These are phyloP conservation scores for Protobothrops flavoviridis DNA, from an alignment of 2,113 vertebrate species.

Conservation along the genomic window DNA sequence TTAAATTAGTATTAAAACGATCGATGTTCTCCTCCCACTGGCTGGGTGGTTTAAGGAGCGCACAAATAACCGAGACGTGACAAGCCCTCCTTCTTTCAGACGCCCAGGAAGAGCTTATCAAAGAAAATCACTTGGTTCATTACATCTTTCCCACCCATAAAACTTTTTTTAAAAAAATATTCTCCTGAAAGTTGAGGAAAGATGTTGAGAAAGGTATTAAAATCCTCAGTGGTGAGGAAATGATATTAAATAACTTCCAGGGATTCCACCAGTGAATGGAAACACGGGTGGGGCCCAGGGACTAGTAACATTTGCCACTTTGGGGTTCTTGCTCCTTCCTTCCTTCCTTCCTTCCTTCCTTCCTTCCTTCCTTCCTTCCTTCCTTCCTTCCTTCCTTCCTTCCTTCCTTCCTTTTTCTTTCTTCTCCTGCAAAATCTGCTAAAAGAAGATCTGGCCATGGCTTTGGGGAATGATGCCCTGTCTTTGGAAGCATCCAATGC, in stretches of 20 bases:
- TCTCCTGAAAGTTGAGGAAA: neutral
- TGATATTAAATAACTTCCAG: neutral
- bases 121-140: neutral
- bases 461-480: neutral
- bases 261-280: neutral
- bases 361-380: neutral
- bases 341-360: neutral
- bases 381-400: too few species aligned
- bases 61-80: constrained; percentile 5
- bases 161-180: too few species aligned
- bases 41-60: constrained; percentile 23
- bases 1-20: constrained; percentile 1
- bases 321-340: neutral
- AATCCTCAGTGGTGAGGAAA: neutral
- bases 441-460: neutral
- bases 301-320: neutral
- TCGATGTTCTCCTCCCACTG: constrained; percentile 44
- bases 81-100: neutral
- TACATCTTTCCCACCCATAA: neutral
- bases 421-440: neutral
- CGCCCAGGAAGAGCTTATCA: constrained; percentile 26
- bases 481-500: neutral
- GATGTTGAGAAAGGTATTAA: neutral
- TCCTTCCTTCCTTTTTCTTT: too few species aligned
- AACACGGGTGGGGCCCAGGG: neutral